Base-by-base conservation (phyloP, 2,888 invertebrate genomes). In the Leptinotarsa peninsularis region DNA sequence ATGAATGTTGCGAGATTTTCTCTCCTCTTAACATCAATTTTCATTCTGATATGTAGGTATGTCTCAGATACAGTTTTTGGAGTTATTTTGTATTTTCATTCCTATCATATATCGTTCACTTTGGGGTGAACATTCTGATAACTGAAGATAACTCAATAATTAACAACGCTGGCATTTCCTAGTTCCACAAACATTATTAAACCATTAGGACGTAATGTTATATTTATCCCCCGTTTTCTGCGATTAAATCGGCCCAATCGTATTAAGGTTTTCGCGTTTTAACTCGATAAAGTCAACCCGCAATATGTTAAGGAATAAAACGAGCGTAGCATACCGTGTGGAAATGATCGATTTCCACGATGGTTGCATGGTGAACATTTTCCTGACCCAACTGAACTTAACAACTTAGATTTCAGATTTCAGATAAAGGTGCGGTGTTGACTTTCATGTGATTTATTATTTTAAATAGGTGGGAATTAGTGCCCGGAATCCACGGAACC, bases 341-440 rank as follows among this genome's bases (percentile, higher is more conserved):
- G 73, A 72, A 77, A 76, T 74, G 71, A 82, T 82, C 82, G 82
- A 82, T 82, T 80, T 78, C 71, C 75, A 74, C 75, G 56, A 73
- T 68, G 77, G 79, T 79, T 82, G 82, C 80, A 82, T 78, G 80
- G 74, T 79, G 82, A 80, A 77, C 52, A 79, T 81, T 79, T 82
- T 78, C 80, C 80, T 76, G 82, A 71, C 79, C 80, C 73, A 80
- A 83, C 81, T 80, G 75, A 81, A 82, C 83, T 83, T 84, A 84
- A 83, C 83, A 80, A 83, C 79, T 82, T 82, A 82, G 83, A 83
- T 82, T 82, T 79, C 73, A 82, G 80, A 83, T 83, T 75, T 33
- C 69, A 81, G 82, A 83, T 83, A 83, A 82, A 82, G 81, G 77
- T 80, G 79, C 82, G 81, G 82, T 81, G 82, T 83, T 83, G 84